These are phyloP conservation scores for Nyctibius grandis DNA, from an alignment of 2,797 vertebrate genomes.

Conservation along the genomic window DNA sequence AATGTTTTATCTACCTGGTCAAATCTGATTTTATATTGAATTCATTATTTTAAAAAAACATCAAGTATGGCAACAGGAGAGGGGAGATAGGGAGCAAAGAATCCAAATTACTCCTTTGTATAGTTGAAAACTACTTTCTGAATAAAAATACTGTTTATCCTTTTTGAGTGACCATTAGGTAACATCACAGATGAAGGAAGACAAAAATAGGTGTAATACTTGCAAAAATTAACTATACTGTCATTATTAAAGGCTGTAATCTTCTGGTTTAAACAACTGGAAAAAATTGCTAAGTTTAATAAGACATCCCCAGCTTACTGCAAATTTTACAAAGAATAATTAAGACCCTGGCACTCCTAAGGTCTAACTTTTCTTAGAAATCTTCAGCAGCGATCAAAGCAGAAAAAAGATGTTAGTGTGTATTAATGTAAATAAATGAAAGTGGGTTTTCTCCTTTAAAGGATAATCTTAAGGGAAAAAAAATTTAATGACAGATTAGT, in stretches of 20 bases:
- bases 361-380: background rate
- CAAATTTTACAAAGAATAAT: background rate
- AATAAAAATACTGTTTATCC: background rate
- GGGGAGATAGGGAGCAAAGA: background rate
- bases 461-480: background rate
- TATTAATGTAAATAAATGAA: background rate
- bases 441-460: background rate
- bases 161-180: background rate
- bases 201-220: background rate
- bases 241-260: background rate
- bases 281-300: background rate
- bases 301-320: background rate
- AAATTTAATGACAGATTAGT: background rate
- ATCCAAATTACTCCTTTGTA: background rate
- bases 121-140: background rate
- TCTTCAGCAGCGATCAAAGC: background rate
- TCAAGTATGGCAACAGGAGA: background rate
- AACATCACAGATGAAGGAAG: background rate
- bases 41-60: rapidly evolving
- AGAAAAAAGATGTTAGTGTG: background rate
- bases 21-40: background rate
- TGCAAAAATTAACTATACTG: background rate
- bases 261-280: background rate
- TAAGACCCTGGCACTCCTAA: background rate
- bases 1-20: background rate